Evolutionary conservation across 92 coral and sea anemone genomes (phyloP).

Genomic region (Zoanthus gigantus): DNA sequence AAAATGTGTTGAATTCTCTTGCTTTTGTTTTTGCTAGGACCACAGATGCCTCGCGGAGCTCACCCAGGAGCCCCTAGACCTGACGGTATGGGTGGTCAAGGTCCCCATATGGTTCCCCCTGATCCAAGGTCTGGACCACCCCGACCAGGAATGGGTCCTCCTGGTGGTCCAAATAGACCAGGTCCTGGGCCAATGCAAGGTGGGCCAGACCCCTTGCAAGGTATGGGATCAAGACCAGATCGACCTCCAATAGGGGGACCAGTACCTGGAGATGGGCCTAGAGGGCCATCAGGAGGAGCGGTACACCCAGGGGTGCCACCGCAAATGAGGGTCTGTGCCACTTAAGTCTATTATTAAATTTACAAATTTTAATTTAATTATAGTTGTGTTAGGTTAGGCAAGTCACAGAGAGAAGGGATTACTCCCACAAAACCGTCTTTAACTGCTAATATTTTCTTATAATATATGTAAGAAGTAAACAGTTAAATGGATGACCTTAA

Average conservation of each 20-base stretch:
- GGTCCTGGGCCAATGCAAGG: conserved; percentile 27
- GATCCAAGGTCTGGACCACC: conserved; percentile 45
- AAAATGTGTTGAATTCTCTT: too few relatives aligned
- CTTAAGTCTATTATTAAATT: too few relatives aligned
- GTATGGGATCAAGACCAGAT: conserved; percentile 44
- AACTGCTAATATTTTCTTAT: too few relatives aligned
- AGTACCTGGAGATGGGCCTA: conserved; percentile 29
- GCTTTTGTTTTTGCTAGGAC: conserved; percentile 11
- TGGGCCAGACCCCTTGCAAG: conserved; percentile 39
- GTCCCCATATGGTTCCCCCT: conserved; percentile 40
- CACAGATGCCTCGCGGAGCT: conserved; percentile 38
- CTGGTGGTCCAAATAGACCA: conserved; percentile 41
- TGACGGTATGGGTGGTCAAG: conserved; percentile 37
- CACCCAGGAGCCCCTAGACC: conserved; percentile 41
- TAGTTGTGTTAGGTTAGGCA: too few relatives aligned
- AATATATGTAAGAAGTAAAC: too few relatives aligned
- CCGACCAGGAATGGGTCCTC: conserved; percentile 48
- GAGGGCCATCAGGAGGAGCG: conserved; percentile 44
- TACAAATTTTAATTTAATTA: too few relatives aligned
- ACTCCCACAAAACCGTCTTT: too few relatives aligned
- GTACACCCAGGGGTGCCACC: conserved; percentile 16
- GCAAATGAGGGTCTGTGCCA: conserved; percentile 25
- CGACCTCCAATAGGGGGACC: conserved; percentile 45
- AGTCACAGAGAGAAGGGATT: too few relatives aligned
- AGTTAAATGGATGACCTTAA: too few relatives aligned